Evolutionary conservation across 1,140 invertebrate genomes (phyloP).

Genomic region (Colletes gigas): DNA sequence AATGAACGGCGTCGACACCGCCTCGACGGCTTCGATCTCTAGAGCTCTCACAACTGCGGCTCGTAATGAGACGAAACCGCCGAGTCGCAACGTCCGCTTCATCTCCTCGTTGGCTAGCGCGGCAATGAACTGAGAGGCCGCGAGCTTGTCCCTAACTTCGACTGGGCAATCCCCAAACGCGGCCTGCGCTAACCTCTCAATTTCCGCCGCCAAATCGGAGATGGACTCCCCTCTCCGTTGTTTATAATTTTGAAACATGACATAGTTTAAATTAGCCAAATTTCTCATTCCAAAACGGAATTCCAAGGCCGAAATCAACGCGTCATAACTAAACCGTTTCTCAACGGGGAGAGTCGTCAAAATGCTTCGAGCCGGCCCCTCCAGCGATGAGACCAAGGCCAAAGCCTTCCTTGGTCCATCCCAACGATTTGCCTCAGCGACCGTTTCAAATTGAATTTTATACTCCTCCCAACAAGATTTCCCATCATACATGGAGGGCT

Average conservation of each 20-base stretch:
- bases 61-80: background rate
- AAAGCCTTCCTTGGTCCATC: too few relatives aligned
- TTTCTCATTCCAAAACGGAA: background rate
- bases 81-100: background rate
- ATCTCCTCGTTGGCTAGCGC: background rate
- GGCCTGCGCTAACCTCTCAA: background rate
- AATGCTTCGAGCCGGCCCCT: too few relatives aligned
- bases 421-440: too few relatives aligned
- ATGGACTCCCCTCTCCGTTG: too few relatives aligned
- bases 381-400: too few relatives aligned
- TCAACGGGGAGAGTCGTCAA: too few relatives aligned
- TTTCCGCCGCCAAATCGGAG: background rate
- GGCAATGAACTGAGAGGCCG: background rate
- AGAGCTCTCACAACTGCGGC: background rate
- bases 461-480: too few relatives aligned
- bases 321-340: background rate
- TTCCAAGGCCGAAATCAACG: background rate
- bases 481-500: too few relatives aligned
- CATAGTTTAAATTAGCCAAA: background rate
- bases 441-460: too few relatives aligned
- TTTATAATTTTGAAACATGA: background rate
- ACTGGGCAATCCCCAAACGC: background rate
- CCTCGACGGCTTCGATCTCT: background rate
- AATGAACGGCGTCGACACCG: background rate
- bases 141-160: background rate